Evolutionary conservation across 1,140 invertebrate genomes (phyloP).

Genomic region (Ctenoplectra terminalis): DNA sequence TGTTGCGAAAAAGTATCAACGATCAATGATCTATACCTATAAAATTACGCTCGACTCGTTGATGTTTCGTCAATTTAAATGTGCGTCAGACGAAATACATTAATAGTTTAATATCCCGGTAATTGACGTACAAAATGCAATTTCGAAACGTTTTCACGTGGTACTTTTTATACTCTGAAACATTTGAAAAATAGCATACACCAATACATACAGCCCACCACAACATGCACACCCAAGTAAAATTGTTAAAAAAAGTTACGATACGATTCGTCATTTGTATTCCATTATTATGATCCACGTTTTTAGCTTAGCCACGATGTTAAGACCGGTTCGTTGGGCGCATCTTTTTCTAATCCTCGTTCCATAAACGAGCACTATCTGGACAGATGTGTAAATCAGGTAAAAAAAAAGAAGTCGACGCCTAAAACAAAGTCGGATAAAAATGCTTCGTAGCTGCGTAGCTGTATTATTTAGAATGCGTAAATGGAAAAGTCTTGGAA

Average conservation of each 20-base stretch:
- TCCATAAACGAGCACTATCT: not conserved
- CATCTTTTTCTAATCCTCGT: constrained; percentile 28
- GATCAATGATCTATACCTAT: too few species aligned
- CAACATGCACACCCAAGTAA: not conserved
- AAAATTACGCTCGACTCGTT: too few species aligned
- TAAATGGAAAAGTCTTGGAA: not conserved
- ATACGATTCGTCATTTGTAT: not conserved
- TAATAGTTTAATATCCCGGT: too few species aligned
- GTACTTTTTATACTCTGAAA: not conserved
- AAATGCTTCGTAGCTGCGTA: constrained; percentile 28
- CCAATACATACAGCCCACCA: not conserved
- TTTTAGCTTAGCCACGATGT: constrained; percentile 45
- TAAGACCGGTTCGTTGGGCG: constrained; percentile 50
- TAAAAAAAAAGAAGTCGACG: not conserved
- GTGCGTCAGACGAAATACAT: too few species aligned
- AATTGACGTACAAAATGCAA: too few species aligned
- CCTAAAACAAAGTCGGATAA: not conserved
- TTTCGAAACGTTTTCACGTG: not conserved
- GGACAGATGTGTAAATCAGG: too few species aligned
- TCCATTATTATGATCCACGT: not conserved
- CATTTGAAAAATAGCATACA: not conserved
- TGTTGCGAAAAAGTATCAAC: too few species aligned
- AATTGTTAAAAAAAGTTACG: not conserved
- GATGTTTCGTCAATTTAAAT: too few species aligned
- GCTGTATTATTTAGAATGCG: constrained; percentile 15